Evolutionary conservation across 2,888 invertebrate genomes (phyloP), one percentile per base, ranked within the genome.

Genomic region (Lampropteryx suffumata): DNA sequence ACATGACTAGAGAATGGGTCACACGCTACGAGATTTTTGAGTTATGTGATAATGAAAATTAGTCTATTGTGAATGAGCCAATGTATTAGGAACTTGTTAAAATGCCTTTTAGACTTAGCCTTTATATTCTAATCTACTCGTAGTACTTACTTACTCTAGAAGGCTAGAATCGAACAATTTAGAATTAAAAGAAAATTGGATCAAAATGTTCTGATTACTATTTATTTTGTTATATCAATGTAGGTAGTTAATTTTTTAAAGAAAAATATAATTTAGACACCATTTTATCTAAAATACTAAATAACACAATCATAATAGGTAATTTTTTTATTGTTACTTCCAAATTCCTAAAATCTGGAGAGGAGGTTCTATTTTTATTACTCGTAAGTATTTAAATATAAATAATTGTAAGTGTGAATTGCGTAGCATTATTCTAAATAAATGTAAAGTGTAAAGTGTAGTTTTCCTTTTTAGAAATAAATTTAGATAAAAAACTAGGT

Each of bases 361-460:
- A 26, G 3, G 30, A 24, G 26, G n/a, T 28, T 21, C n/a, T 42
- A 35, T 37, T 32, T 13, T 12, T 24, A 50, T 28, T 37, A 37
- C n/a, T n/a, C n/a, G n/a, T 12, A 13, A 37, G 35, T 41, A 50
- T 52, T 43, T 34, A 45, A 50, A 48, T 26, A 14, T 44, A 29
- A 35, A 11, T n/a, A 39, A 51, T 21, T 3, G 5, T 21, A 3
- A 61, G 55, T 61, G 69, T 71, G 69, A 67, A 76, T 78, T 79
- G 86, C 88, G 89, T 89, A 88, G 84, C 75, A 83, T 84, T 78
- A 88, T 87, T 88, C 88, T 87, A 87, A 89, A 84, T 71, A 61
- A 69, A 73, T 85, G 87, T 89, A 88, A 84, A 86, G 64, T 87
- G 86, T 89, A 89, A 77, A 79, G 83, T 66, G 62, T 60, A 69